These are phyloP conservation scores for Caenorhabditis remanei DNA, from an alignment of 1,140 invertebrate genomes.

Conservation along the genomic window DNA sequence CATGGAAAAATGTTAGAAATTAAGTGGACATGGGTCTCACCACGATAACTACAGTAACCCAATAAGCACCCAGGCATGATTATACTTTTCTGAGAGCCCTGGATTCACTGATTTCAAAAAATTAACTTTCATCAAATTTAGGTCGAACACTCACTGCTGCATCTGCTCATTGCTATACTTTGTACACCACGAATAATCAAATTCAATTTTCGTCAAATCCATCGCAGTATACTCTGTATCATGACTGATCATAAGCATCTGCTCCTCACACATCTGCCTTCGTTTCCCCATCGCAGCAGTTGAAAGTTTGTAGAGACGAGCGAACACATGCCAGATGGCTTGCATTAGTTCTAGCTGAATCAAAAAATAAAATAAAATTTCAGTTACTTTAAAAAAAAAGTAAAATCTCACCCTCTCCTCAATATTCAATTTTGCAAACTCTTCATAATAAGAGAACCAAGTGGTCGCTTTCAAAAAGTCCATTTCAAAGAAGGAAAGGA, in stretches of 20 bases:
- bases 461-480: not conserved
- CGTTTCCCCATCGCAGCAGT: not conserved
- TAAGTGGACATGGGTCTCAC: not conserved
- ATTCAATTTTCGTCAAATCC: constrained; percentile 25
- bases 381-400: not conserved
- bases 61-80: not conserved
- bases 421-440: not conserved
- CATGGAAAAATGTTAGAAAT: not conserved
- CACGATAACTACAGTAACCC: not conserved
- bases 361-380: not conserved
- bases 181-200: constrained; percentile 32
- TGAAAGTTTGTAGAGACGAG: constrained; percentile 6
- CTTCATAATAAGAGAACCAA: not conserved
- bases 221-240: constrained; percentile 17
- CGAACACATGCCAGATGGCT: constrained; percentile 12
- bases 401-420: not conserved
- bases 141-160: constrained; percentile 23
- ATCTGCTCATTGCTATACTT: constrained; percentile 33
- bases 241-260: not conserved
- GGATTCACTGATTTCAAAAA: not conserved
- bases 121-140: not conserved
- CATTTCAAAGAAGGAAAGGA: not conserved
- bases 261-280: not conserved
- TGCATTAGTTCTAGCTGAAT: constrained; percentile 4
- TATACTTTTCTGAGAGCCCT: not conserved